Evolutionary conservation across 2,113 vertebrate genomes (phyloP), one percentile per base, ranked within the genome.

Genomic region (Ascaphus truei): DNA sequence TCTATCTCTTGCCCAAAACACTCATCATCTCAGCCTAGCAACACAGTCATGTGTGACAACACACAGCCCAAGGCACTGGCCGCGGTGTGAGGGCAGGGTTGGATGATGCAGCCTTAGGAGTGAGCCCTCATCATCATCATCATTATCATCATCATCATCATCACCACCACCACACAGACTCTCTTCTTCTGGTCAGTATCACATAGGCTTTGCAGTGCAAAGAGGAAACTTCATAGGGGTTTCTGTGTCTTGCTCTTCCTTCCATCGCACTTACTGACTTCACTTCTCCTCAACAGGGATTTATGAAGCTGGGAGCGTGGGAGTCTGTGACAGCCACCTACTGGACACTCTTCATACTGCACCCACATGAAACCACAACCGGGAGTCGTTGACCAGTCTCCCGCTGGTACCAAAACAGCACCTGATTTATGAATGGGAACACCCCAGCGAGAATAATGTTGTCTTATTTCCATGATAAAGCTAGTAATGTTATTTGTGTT

Each of bases 261-360:
- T 59, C 43, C 43, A 59, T 68, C 43, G 23, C 43, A 51, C 22
- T 16, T 12, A 68, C 66, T 68, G 55, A 68, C 55, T n/a, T 68
- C 55, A 60, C 31, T 20, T 37, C 55, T 68, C 13, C 22, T 51
- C 11, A 26, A 39, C 55, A 59, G 15, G 43, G 43, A 15, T 51
- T 59, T 68, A 60, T n/a, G 31, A 13, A 25, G 4, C 27, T 33
- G 34, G 29, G 20, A 55, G 16, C 15, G 20, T n/a, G 18, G n/a
- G 66, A 29, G 66, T 39, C 31, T n/a, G 15, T 18, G 22, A 37
- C 29, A 15, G 66, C 31, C 66, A 68, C 26, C 66, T 68, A 60
- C 30, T 68, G 66, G 43, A 5, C 30, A 10, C 6, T 37, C 2
- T 29, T n/a, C 18, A 30, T 9, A 68, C 8, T 51, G 55, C 31